A percentile compares a stretch with the other conserved stretches of the same genome.
Conservation (phyloP, 1,140 invertebrate genomes). For the Drosophila burlai region DNA sequence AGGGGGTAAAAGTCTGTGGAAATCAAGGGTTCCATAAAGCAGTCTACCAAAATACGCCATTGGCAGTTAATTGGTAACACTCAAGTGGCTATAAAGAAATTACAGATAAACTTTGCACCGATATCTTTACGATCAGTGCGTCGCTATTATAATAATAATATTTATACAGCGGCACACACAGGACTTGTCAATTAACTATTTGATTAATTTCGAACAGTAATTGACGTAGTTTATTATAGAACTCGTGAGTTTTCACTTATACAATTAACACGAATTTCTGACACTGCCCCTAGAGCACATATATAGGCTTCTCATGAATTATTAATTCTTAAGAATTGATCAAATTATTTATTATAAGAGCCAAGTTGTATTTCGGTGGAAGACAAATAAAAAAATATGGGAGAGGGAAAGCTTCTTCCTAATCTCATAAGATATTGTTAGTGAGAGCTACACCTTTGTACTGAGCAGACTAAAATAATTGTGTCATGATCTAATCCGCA, state of each 20-base stretch:
- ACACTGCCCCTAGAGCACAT: background rate
- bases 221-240: conserved; percentile 48
- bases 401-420: conserved; percentile 7
- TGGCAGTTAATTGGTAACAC: conserved; percentile 22
- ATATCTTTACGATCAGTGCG: conserved; percentile 37
- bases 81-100: conserved; percentile 42
- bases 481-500: conserved; percentile 79
- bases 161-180: background rate
- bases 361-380: background rate
- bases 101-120: conserved; percentile 25
- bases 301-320: conserved; percentile 24
- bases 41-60: conserved; percentile 41
- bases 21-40: conserved; percentile 38
- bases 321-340: conserved; percentile 9
- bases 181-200: conserved; percentile 30
- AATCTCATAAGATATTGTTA: conserved; percentile 28
- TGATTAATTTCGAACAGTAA: conserved; percentile 25
- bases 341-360: conserved; percentile 8
- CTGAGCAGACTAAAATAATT: conserved; percentile 62
- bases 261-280: conserved; percentile 24
- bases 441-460: conserved; percentile 5
- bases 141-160: conserved; percentile 6
- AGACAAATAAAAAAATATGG: background rate
- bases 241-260: conserved; percentile 40
- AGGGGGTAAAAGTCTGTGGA: background rate